phyloP scores from a whole-genome alignment of 1,140 invertebrate species.

The Drosophila kepulauana region DNA sequence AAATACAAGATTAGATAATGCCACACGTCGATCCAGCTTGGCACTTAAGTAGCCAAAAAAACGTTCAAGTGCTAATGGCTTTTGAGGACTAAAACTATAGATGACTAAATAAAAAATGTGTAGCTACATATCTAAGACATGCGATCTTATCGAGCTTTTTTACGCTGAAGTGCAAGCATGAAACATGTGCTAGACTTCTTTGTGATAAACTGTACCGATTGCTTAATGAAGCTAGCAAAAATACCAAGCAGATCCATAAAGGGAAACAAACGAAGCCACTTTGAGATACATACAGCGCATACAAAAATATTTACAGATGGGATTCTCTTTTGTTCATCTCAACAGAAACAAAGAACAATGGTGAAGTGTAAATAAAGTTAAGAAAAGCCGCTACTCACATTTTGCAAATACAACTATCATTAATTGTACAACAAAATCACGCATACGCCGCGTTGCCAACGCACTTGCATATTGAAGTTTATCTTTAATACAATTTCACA shows the following conservation, averaged over 20 bases:
- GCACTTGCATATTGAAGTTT: conserved; percentile 1
- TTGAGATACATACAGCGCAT: not conserved
- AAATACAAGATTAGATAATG: conserved; percentile 61
- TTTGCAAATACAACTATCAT: not conserved
- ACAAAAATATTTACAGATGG: conserved; percentile 43
- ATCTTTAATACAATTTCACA: conserved; percentile 19
- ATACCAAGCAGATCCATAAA: not conserved
- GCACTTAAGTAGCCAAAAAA: conserved; percentile 32
- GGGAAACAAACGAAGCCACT: not conserved
- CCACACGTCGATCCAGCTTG: conserved; percentile 16
- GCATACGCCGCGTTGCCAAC: conserved; percentile 33
- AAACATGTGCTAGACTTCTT: conserved; percentile 5
- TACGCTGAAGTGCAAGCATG: not conserved
- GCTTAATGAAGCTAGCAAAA: not conserved
- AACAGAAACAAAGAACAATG: conserved; percentile 47
- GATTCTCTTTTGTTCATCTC: conserved; percentile 35
- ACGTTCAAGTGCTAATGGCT: not conserved
- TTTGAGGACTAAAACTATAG: conserved; percentile 17
- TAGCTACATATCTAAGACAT: not conserved
- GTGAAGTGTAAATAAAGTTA: conserved; percentile 6
- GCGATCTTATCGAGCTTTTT: conserved; percentile 18
- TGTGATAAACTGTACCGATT: conserved; percentile 54
- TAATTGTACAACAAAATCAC: conserved; percentile 12
- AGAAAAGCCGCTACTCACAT: conserved; percentile 12
- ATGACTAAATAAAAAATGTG: not conserved